Conservation (phyloP, 2,113 vertebrate species). For the Scatophagus argus region DNA sequence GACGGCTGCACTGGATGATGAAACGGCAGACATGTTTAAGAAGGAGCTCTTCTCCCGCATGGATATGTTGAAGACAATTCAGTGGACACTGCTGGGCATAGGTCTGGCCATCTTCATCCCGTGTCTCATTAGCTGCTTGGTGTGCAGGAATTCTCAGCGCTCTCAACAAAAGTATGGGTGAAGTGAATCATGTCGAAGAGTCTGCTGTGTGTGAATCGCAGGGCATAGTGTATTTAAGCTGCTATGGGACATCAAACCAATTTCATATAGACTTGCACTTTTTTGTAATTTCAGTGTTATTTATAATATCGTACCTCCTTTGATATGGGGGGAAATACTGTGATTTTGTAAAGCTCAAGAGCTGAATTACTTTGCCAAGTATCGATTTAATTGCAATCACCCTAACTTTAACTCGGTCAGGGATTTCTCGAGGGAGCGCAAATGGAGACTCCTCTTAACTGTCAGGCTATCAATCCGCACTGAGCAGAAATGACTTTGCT, state of each 20-base stretch:
- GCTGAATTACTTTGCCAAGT: constrained; percentile 43
- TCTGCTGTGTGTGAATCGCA: neutral
- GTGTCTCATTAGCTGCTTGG: constrained; percentile 83
- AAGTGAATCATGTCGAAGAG: constrained; percentile 46
- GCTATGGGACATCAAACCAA: constrained; percentile 43
- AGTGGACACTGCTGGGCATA: constrained; percentile 79
- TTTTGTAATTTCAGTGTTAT: constrained; percentile 65
- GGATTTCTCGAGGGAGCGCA: constrained; percentile 44
- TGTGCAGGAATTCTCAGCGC: too few species aligned
- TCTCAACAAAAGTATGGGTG: constrained; percentile 63
- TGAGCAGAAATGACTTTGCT: constrained; percentile 22
- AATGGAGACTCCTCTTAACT: constrained; percentile 13
- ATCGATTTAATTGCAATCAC: constrained; percentile 59
- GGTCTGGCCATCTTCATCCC: constrained; percentile 82
- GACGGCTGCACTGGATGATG: constrained; percentile 89
- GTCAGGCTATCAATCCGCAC: constrained; percentile 5
- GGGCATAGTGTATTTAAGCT: constrained; percentile 44
- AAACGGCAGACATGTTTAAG: constrained; percentile 89
- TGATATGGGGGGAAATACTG: constrained; percentile 57
- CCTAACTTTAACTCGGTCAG: constrained; percentile 69
- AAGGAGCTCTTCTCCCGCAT: constrained; percentile 80
- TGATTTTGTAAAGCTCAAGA: constrained; percentile 68
- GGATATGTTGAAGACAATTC: constrained; percentile 77
- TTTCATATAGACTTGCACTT: constrained; percentile 72
- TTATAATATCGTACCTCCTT: constrained; percentile 55